These are phyloP conservation scores for Pachliopta kotzebuea DNA, from an alignment of 2,888 invertebrate genomes.

Conservation along the genomic window DNA sequence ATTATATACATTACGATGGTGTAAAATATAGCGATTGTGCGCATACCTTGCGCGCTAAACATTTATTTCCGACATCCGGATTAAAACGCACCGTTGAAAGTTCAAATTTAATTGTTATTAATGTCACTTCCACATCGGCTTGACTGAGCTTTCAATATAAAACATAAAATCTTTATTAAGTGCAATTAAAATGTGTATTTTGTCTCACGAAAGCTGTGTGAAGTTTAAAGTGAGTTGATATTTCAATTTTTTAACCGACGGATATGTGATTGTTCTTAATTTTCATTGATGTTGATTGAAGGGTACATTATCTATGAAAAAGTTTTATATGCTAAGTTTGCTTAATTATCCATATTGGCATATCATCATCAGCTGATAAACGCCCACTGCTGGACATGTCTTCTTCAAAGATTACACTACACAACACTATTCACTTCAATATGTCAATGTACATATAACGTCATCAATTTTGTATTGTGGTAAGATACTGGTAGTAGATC, in stretches of 20 bases:
- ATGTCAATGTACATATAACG: neutral
- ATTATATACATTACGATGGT: slow-evolving; percentile 5
- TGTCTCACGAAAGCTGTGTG: neutral
- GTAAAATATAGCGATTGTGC: slow-evolving; percentile 14
- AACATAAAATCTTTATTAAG: slow-evolving; percentile 15
- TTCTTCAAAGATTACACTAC: too few relatives aligned
- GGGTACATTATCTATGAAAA: neutral
- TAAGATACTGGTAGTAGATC: too few relatives aligned
- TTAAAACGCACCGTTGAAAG: slow-evolving; percentile 22
- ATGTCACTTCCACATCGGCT: slow-evolving; percentile 26
- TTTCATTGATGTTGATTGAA: neutral
- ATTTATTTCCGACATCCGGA: slow-evolving; percentile 27
- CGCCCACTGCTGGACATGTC: too few relatives aligned
- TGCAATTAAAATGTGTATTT: slow-evolving; percentile 20
- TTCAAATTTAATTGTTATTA: slow-evolving; percentile 28
- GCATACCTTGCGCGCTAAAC: slow-evolving; percentile 14
- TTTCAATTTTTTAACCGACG: neutral
- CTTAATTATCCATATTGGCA: too few relatives aligned
- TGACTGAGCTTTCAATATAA: slow-evolving; percentile 17
- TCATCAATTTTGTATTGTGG: too few relatives aligned
- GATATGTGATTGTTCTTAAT: too few relatives aligned
- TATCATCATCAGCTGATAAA: too few relatives aligned
- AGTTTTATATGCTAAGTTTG: too few relatives aligned
- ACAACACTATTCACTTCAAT: too few relatives aligned
- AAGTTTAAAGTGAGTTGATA: neutral